Evolutionary conservation across 2,797 vertebrate species (phyloP).

Genomic region (Hypotaenidia philippensis): DNA sequence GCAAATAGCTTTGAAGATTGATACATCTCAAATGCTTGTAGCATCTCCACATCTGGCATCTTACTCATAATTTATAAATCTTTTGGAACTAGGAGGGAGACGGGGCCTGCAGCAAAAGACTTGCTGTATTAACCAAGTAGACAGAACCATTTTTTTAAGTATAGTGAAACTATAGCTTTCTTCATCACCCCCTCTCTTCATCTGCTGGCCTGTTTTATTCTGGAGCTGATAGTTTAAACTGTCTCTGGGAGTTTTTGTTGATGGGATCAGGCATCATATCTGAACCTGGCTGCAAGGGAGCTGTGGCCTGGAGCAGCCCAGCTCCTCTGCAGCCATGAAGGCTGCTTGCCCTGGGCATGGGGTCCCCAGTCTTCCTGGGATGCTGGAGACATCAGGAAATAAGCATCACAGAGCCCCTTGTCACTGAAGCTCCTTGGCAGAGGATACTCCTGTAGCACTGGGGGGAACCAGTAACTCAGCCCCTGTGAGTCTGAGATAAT

Average conservation of each 20-base stretch:
- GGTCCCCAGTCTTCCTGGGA: accelerated
- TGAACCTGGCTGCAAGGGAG: background rate
- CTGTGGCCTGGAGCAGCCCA: background rate
- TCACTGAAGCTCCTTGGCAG: background rate
- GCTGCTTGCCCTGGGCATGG: too few species aligned
- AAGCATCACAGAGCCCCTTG: background rate
- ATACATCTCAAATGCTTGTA: background rate
- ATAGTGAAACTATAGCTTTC: background rate
- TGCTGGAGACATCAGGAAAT: background rate
- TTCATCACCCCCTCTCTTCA: background rate
- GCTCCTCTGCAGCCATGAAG: background rate
- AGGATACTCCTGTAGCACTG: background rate
- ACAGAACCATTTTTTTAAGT: background rate
- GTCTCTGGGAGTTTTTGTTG: background rate
- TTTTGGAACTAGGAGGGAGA: background rate
- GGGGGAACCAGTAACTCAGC: background rate
- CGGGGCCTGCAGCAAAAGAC: background rate
- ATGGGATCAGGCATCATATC: background rate
- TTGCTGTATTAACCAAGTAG: background rate
- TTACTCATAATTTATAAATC: background rate
- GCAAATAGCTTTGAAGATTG: background rate
- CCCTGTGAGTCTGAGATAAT: background rate
- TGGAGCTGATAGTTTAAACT: background rate
- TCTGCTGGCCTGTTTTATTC: accelerated
- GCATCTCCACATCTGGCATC: background rate